These are phyloP conservation scores for Siniperca knerii DNA, from an alignment of 2,113 vertebrate genomes.

Conservation along the genomic window DNA sequence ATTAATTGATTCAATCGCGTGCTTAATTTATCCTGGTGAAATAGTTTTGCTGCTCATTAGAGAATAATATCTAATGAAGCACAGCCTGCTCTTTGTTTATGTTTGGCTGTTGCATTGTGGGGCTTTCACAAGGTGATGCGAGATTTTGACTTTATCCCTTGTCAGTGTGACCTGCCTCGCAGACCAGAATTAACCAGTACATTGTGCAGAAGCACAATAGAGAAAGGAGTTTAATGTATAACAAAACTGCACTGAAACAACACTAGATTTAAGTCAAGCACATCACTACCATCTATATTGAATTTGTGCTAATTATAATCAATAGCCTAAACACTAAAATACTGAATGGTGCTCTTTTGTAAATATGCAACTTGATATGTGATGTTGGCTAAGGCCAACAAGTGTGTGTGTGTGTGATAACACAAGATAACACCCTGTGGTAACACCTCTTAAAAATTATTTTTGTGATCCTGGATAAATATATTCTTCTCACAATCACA, in stretches of 20 bases:
- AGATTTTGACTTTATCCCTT: not conserved
- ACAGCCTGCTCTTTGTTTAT: slow-evolving; percentile 35
- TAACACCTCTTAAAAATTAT: too few relatives aligned
- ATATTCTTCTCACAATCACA: too few relatives aligned
- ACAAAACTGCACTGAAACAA: slow-evolving; percentile 9
- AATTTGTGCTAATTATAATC: not conserved
- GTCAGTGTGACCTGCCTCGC: not conserved
- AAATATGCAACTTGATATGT: not conserved
- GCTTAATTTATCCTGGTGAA: slow-evolving; percentile 78
- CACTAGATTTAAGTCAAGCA: not conserved
- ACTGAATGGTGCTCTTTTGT: not conserved
- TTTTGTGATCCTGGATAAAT: too few relatives aligned
- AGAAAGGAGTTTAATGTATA: not conserved
- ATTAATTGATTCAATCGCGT: slow-evolving; percentile 77
- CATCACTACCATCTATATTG: not conserved
- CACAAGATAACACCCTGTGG: too few relatives aligned
- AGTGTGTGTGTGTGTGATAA: not conserved
- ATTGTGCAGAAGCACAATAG: not conserved
- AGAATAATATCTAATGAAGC: slow-evolving; percentile 68
- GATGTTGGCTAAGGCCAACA: not conserved
- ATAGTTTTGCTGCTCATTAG: slow-evolving; percentile 65
- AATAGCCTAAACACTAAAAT: not conserved
- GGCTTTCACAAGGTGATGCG: not conserved
- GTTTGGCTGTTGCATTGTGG: slow-evolving; percentile 32
- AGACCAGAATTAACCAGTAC: slow-evolving; percentile 12